Conservation (phyloP, 2,797 vertebrate genomes). For the Balearica regulorum region DNA sequence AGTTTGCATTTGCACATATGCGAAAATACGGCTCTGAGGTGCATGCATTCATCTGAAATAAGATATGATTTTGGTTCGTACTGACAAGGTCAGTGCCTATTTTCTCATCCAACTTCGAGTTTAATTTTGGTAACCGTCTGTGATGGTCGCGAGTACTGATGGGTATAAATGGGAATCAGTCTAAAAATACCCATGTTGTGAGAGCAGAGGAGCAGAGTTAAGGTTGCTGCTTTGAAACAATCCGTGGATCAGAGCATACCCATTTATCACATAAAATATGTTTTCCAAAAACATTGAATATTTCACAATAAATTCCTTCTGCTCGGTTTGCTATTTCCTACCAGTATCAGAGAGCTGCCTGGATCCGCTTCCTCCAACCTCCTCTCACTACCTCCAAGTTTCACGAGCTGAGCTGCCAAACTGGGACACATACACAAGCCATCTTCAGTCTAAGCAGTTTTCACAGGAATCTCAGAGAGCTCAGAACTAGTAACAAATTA, state of each 20-base stretch:
- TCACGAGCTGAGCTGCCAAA: background rate
- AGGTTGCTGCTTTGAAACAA: background rate
- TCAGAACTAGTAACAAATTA: background rate
- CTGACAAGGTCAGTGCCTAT: constrained; percentile 45
- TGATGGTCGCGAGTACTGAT: background rate
- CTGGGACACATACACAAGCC: background rate
- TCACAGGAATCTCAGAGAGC: background rate
- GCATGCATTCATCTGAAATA: background rate
- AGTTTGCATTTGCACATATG: background rate
- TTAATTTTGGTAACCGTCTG: constrained; percentile 36
- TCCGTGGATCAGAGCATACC: background rate
- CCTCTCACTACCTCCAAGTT: background rate
- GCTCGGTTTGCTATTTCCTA: background rate
- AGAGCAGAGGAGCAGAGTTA: background rate
- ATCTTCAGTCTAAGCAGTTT: background rate
- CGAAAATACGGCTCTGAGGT: background rate
- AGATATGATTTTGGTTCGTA: background rate
- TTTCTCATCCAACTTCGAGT: constrained; percentile 34
- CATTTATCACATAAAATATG: background rate
- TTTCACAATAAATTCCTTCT: background rate
- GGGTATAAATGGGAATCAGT: constrained; percentile 30
- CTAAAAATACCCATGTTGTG: constrained; percentile 30
- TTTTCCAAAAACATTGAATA: background rate
- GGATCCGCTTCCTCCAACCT: background rate
- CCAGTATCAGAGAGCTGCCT: background rate